A percentile compares a stretch with the other conserved stretches of the same genome.
Evolutionary conservation across 1,140 invertebrate species (phyloP).

Genomic region (Homalodisca vitripennis): DNA sequence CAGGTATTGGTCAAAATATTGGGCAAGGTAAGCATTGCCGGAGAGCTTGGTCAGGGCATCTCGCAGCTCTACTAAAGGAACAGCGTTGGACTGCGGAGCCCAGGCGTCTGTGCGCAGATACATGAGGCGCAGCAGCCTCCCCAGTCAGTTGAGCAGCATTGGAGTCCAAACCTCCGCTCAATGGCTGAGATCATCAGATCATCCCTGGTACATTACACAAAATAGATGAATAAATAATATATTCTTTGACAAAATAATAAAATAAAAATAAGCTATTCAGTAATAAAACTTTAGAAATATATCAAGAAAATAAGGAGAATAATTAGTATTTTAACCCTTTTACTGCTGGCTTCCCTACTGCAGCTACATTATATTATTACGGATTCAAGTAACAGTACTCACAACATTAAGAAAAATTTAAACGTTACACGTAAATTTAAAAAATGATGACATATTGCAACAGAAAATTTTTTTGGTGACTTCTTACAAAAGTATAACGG

Average conservation of each 20-base stretch:
- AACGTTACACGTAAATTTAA: too few relatives aligned
- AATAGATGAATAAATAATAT: constrained; percentile 1
- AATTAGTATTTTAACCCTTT: too few relatives aligned
- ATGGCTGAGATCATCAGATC: constrained; percentile 72
- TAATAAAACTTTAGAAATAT: too few relatives aligned
- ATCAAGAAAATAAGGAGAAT: too few relatives aligned
- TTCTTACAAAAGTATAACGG: too few relatives aligned
- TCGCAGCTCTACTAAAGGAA: constrained; percentile 71
- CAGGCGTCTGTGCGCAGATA: constrained; percentile 71
- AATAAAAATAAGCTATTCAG: not conserved
- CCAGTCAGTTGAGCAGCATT: constrained; percentile 67
- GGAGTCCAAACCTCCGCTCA: constrained; percentile 66
- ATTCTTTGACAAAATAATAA: not conserved
- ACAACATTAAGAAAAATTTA: too few relatives aligned
- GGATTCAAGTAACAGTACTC: too few relatives aligned
- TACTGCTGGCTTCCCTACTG: too few relatives aligned
- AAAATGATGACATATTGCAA: too few relatives aligned
- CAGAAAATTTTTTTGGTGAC: too few relatives aligned
- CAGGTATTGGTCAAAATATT: constrained; percentile 79
- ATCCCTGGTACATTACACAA: constrained; percentile 59
- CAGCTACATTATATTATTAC: too few relatives aligned
- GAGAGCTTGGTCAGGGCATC: constrained; percentile 55
- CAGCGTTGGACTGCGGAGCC: constrained; percentile 67
- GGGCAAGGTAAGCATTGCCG: constrained; percentile 52
- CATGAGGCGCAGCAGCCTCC: constrained; percentile 70